phyloP scores from a whole-genome alignment of 2,888 invertebrate genomes.

The Drosophila meridiana region DNA sequence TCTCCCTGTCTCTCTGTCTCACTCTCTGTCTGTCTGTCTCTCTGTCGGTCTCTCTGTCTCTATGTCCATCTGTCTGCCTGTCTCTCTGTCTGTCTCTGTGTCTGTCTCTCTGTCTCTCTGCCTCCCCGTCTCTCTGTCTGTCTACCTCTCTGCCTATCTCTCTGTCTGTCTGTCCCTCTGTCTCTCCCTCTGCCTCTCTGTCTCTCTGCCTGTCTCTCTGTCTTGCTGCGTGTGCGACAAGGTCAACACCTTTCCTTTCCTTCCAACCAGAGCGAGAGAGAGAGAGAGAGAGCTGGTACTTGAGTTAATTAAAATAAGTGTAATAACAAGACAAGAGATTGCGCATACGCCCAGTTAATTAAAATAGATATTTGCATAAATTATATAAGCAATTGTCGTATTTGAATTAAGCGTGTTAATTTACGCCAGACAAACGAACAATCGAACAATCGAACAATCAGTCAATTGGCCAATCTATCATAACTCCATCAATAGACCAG shows the following conservation, averaged over 20 bases:
- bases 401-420: slow-evolving; percentile 32
- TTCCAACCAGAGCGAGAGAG: slow-evolving; percentile 13
- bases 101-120: too few relatives aligned
- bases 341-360: slow-evolving; percentile 77
- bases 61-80: too few relatives aligned
- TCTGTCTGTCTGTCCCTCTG: too few relatives aligned
- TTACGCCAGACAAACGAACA: slow-evolving; percentile 18
- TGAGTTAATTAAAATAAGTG: slow-evolving; percentile 70
- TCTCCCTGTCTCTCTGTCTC: too few relatives aligned
- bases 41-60: too few relatives aligned
- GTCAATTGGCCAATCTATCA: slow-evolving; percentile 52
- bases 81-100: too few relatives aligned
- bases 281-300: slow-evolving; percentile 17
- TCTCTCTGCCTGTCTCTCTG: slow-evolving; percentile 19
- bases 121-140: too few relatives aligned
- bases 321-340: slow-evolving; percentile 64
- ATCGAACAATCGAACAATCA: slow-evolving; percentile 39
- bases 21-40: too few relatives aligned
- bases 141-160: too few relatives aligned
- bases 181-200: too few relatives aligned
- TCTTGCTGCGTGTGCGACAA: slow-evolving; percentile 56
- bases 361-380: slow-evolving; percentile 69
- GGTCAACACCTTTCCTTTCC: slow-evolving; percentile 81
- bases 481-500: slow-evolving; percentile 23
- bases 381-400: slow-evolving; percentile 62